Conservation (phyloP, 2,797 vertebrate species). For the Phrynocephalus guinanensis region DNA sequence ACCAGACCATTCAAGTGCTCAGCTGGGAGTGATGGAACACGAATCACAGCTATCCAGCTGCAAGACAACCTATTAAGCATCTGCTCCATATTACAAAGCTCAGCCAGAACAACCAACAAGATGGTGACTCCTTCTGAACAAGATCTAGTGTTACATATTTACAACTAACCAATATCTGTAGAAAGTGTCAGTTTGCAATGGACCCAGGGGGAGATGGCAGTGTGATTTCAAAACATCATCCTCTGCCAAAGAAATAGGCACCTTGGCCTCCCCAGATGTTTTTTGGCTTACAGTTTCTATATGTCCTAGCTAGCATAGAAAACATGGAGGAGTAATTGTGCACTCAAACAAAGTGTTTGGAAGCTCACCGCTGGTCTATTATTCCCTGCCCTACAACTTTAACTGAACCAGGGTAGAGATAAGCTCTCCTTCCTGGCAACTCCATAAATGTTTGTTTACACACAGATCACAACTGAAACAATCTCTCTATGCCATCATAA, state of each 20-base stretch:
- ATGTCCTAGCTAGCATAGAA: not conserved
- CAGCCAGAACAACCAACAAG: not conserved
- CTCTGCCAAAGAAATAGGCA: not conserved
- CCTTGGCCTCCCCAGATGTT: not conserved
- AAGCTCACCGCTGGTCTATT: not conserved
- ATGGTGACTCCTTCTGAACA: not conserved
- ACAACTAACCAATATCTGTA: not conserved
- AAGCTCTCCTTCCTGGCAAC: not conserved
- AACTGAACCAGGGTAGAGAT: not conserved
- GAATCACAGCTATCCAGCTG: not conserved
- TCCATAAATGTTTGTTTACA: conserved; percentile 9
- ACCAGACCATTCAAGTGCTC: not conserved
- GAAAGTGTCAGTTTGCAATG: not conserved
- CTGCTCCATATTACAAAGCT: not conserved
- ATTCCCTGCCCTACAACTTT: not conserved
- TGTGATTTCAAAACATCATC: not conserved
- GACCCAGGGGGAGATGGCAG: no score
- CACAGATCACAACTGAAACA: not conserved
- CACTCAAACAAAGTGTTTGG: not conserved
- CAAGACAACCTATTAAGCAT: not conserved
- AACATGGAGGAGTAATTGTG: not conserved
- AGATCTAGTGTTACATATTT: not conserved
- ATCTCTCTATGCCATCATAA: not conserved
- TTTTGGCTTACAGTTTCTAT: not conserved
- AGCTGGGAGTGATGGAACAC: not conserved